Evolutionary conservation across 1,140 invertebrate genomes (phyloP), one percentile per base, ranked within the genome.

Genomic region (Hestina assimilis): DNA sequence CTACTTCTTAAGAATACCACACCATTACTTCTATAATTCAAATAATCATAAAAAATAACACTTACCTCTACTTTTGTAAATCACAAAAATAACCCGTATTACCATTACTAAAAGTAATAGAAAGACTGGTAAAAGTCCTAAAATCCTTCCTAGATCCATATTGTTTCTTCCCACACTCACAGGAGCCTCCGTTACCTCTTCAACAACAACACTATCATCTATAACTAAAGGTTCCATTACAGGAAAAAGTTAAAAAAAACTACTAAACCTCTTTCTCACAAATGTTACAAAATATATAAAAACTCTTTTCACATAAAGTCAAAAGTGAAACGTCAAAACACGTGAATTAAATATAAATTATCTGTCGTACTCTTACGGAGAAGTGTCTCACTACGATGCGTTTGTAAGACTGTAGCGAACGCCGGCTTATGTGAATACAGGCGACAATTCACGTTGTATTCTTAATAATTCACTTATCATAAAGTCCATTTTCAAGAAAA

Each of bases 41-140:
- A 55, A 47, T 23, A 28, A 28, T 5, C 6, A 2, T 33, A 31
- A 47, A 53, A 54, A 51, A 59, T 7, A 24, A 28, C 8, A 68
- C 74, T 75, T 52, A 77, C 74, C 72, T 7, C 54, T 60, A 24
- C 52, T 64, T 69, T 69, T 75, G 47, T 72, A 71, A 1, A 77
- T 29, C 4, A 79, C 57, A 48, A 66, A 74, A 17, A 73, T 51
- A n/a, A 79, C 40, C 42, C 75, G 69, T 15, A 70, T 46, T 31
- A 79, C 63, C 20, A 75, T 69, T 4, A 79, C 57, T 31, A 65
- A 35, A 21, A 79, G 54, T 46, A 79, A 63, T 47, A 79, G 35
- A 46, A 79, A 64, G 41, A 79, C 62, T 19, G 75, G 75, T 12
- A 75, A 20, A 1, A 79, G 48, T 67, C 75, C 75, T 35, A 73